Evolutionary conservation across 92 coral and sea anemone species (phyloP).

Genomic region (Zoanthus sociatus): DNA sequence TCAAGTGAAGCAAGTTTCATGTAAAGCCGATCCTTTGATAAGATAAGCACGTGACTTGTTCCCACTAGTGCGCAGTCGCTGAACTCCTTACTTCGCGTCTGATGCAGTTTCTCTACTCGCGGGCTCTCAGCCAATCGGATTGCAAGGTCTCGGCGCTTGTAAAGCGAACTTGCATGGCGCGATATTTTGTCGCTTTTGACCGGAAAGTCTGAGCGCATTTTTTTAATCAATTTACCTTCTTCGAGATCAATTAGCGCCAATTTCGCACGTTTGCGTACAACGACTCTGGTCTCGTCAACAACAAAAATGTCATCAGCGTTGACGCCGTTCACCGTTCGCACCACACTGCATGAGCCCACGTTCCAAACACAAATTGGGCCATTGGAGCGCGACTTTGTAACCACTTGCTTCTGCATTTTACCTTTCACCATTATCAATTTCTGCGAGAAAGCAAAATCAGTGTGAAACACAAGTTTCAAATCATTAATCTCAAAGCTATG

Average conservation of each 20-base stretch:
- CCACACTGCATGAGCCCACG: constrained; percentile 88
- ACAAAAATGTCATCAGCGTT: constrained; percentile 95
- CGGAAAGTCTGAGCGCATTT: constrained; percentile 90
- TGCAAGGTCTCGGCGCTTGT: constrained; percentile 97
- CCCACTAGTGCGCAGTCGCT: constrained; percentile 97
- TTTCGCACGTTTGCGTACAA: constrained; percentile 89
- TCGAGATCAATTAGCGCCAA: constrained; percentile 95
- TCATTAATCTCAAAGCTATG: not conserved
- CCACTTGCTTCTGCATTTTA: constrained; percentile 92
- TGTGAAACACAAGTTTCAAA: not conserved
- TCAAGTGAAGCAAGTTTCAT: constrained; percentile 93
- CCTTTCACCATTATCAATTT: constrained; percentile 81
- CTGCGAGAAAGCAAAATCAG: constrained; percentile 37
- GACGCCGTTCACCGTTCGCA: constrained; percentile 90
- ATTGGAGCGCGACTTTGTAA: constrained; percentile 87
- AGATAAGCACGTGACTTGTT: constrained; percentile 82
- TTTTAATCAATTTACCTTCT: constrained; percentile 92
- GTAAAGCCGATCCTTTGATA: constrained; percentile 88
- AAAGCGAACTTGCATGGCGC: constrained; percentile 96
- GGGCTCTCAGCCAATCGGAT: constrained; percentile 95
- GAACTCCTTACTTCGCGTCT: constrained; percentile 83
- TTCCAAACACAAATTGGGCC: constrained; percentile 99
- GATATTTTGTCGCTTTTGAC: constrained; percentile 83
- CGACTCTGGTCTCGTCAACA: constrained; percentile 99
- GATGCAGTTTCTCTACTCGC: constrained; percentile 73